phyloP scores from a whole-genome alignment of 2,888 invertebrate species.

The Nephrotoma appendiculata region DNA sequence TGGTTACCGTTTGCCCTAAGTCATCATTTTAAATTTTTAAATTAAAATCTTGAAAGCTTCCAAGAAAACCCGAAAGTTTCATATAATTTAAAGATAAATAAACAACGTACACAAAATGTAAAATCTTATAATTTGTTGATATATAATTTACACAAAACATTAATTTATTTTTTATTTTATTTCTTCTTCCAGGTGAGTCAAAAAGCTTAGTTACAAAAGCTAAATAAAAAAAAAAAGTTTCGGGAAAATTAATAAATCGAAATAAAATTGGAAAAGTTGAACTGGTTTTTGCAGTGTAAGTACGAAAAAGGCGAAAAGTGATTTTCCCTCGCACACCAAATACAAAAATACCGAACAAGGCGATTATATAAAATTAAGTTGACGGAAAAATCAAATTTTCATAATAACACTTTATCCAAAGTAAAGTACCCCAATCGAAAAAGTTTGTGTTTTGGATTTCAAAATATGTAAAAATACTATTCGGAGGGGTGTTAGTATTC shows the following conservation, averaged over 20 bases:
- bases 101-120: neutral
- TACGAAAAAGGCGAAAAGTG: neutral
- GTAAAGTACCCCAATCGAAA: neutral
- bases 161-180: neutral
- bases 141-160: neutral
- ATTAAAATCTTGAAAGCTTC: no score
- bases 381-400: neutral
- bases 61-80: no score
- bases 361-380: neutral
- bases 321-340: neutral
- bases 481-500: neutral
- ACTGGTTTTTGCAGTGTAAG: neutral
- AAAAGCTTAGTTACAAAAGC: neutral
- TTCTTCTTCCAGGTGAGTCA: neutral
- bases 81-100: neutral
- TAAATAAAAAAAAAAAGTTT: neutral
- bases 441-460: neutral
- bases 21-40: no score
- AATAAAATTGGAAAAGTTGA: neutral
- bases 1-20: no score
- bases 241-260: neutral
- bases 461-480: neutral
- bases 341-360: neutral
- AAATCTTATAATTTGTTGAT: neutral
- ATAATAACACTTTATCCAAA: neutral